Percentiles rank a stretch among this genome's conserved stretches.
These are phyloP conservation scores for Gallinago media DNA, from an alignment of 2,113 vertebrate species.

Conservation along the genomic window DNA sequence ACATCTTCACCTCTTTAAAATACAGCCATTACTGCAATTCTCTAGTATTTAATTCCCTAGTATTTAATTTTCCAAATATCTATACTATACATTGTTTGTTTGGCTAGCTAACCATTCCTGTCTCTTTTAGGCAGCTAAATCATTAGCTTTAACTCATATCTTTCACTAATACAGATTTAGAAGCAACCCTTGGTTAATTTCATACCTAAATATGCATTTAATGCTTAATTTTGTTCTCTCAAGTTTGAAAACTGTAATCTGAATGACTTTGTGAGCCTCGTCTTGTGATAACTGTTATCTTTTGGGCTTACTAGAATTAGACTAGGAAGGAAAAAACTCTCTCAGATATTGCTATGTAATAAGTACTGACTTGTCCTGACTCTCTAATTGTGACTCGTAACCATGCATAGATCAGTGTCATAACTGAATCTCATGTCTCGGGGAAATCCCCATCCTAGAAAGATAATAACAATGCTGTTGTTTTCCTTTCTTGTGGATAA, in stretches of 20 bases:
- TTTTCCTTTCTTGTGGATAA: not conserved
- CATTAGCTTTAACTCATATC: not conserved
- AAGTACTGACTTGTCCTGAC: not conserved
- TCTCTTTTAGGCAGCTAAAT: not conserved
- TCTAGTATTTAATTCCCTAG: not conserved
- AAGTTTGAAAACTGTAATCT: not conserved
- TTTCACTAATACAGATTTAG: not conserved
- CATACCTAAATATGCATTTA: not conserved
- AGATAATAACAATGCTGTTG: not conserved
- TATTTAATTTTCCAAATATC: not conserved
- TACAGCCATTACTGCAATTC: not conserved
- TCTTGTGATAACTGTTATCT: slow-evolving; percentile 1
- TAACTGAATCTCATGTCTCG: not conserved
- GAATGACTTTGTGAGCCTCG: not conserved
- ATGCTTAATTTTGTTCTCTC: not conserved
- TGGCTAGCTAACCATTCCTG: not conserved
- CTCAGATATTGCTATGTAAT: not conserved
- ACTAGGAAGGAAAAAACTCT: not conserved
- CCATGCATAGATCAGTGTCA: not conserved
- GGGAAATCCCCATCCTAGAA: not conserved
- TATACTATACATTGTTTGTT: accelerated
- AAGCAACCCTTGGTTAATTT: not conserved
- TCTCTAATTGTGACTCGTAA: not conserved
- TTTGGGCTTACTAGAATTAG: not conserved
- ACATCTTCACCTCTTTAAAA: not conserved